phyloP scores from a whole-genome alignment of 2,113 vertebrate genomes.

The Glaucomys volans region DNA sequence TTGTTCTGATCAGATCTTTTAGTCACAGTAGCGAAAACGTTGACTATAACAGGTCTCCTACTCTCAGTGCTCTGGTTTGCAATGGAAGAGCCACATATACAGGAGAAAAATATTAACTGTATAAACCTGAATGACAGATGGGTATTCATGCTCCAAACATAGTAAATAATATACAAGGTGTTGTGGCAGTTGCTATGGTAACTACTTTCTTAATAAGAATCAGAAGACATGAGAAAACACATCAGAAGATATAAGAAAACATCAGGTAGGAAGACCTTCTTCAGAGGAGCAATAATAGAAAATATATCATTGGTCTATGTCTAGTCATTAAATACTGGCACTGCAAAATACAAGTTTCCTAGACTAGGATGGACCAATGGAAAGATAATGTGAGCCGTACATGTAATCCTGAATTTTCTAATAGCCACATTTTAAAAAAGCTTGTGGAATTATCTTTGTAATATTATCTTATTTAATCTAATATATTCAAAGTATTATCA shows the following conservation, averaged over 20 bases:
- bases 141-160: slow-evolving; percentile 40
- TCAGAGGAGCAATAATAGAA: neutral
- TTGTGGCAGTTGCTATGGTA: slow-evolving; percentile 31
- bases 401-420: neutral
- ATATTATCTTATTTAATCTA: neutral
- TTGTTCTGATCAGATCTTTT: too few species aligned
- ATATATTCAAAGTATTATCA: slow-evolving; percentile 1
- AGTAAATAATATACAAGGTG: slow-evolving; percentile 22
- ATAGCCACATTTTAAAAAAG: neutral
- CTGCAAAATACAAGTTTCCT: neutral
- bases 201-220: slow-evolving; percentile 44
- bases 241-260: slow-evolving; percentile 12
- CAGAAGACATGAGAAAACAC: neutral
- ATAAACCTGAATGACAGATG: neutral
- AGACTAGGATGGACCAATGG: neutral
- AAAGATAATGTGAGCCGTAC: neutral
- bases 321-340: neutral
- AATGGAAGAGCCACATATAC: neutral
- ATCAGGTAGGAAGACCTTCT: neutral
- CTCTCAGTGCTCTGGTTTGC: neutral
- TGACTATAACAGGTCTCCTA: neutral
- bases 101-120: neutral
- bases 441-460: neutral
- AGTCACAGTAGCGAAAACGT: too few species aligned
- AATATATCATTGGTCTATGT: neutral